Base-by-base conservation (phyloP, 2,797 vertebrate genomes). In the Eremophila alpestris region DNA sequence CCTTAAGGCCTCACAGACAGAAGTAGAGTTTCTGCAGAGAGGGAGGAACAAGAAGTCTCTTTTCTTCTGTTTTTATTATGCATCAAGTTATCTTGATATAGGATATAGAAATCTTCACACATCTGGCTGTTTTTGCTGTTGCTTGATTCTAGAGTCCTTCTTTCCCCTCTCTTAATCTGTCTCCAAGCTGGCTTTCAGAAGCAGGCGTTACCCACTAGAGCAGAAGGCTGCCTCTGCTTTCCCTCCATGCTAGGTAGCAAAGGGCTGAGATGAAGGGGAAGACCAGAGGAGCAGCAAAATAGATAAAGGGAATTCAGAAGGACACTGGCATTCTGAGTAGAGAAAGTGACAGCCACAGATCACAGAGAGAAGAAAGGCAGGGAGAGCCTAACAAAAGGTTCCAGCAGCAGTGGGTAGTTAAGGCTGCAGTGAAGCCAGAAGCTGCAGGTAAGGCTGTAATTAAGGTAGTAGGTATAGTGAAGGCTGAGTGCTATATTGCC, bases 211-310 rank as follows among this genome's bases (percentile, higher is more conserved):
- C 23, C 22, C 49, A 34, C 20, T 26, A 67, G 14, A 2, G 6
- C 59, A 67, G 64, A 93, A 24, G 54, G 59, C 67, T 75, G 30
- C 26, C 54, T 58, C 38, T 59, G 59, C 56, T 51, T 85, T 78
- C 5, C 26, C 68, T 22, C 32, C 27, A 29, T 45, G 34, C 77
- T 84, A 77, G 18, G 74, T 20, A 90, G 41, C 75, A 74, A 90
- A 87, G 74, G 43, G 60, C 17, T 96, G 49, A 94, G 86, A 87
- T 60, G 29, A 93, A 94, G 86, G 26, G 32, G 40, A 92, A 89
- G 1, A 3, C 34, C 54, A 87, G 49, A 92, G 40, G 34, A 91
- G 58, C 1, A 77, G 71, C 36, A 82, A 78, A 93, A 88, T 0
- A 89, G 75, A 89, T 69, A 32, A 83, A 84, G 40, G 15, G 49